Conservation (phyloP, 2,113 vertebrate species). For the Macquaria ambigua region DNA sequence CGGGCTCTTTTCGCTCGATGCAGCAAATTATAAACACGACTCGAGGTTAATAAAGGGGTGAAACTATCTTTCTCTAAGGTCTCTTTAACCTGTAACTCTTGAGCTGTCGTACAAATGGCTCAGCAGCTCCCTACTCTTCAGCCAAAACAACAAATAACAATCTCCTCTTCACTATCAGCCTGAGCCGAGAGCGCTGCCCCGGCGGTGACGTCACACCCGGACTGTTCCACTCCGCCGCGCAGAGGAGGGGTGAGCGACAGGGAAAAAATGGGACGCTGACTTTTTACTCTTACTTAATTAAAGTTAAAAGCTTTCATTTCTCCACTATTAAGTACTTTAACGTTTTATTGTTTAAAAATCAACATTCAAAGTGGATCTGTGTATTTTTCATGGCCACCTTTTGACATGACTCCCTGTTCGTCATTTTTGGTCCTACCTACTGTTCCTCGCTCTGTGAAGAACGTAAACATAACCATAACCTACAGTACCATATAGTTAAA, state of each 20-base stretch:
- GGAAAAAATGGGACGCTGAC: fast-evolving
- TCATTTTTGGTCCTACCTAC: background rate
- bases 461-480: slow-evolving; percentile 26
- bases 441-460: background rate
- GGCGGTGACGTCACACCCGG: slow-evolving; percentile 13
- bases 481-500: background rate
- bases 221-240: slow-evolving; percentile 29
- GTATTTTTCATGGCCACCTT: fast-evolving
- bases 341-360: background rate
- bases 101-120: background rate
- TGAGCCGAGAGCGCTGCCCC: background rate
- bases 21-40: background rate
- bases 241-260: background rate
- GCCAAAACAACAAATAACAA: slow-evolving; percentile 58
- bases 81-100: background rate
- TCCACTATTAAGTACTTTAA: fast-evolving
- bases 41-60: background rate
- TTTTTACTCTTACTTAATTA: background rate
- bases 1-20: slow-evolving; percentile 42
- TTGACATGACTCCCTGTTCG: fast-evolving
- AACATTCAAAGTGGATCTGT: fast-evolving
- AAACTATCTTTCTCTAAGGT: background rate
- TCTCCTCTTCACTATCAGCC: slow-evolving; percentile 6
- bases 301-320: background rate
- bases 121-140: background rate